A percentile compares a stretch with the other conserved stretches of the same genome.
Conservation (phyloP, 2,797 vertebrate genomes). For the Astyanax mexicanus region DNA sequence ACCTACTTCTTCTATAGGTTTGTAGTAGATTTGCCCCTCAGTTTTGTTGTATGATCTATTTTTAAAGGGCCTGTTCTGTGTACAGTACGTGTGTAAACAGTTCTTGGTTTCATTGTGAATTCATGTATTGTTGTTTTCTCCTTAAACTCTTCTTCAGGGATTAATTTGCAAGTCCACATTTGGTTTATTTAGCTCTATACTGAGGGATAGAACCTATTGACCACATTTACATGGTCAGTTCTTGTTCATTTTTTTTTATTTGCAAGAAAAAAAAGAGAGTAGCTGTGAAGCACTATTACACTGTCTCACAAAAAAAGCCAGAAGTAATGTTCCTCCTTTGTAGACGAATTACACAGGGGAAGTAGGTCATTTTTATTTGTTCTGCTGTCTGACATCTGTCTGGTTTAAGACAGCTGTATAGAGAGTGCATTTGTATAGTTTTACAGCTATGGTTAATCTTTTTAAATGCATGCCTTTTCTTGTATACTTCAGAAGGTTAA, state of each 20-base stretch:
- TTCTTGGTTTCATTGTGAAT: conserved; percentile 20
- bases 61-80: conserved; percentile 19
- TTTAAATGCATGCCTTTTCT: conserved; percentile 28
- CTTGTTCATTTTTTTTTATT: conserved; percentile 15
- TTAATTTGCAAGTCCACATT: conserved; percentile 5
- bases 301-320: conserved; percentile 14
- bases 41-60: conserved; percentile 19
- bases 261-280: not conserved
- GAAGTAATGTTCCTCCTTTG: conserved; percentile 12
- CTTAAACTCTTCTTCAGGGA: conserved; percentile 30
- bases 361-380: conserved; percentile 22
- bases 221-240: not conserved
- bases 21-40: conserved; percentile 28
- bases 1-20: not conserved
- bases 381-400: not conserved
- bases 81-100: conserved; percentile 4
- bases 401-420: not conserved
- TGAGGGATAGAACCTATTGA: conserved; percentile 13
- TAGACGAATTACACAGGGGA: conserved; percentile 11
- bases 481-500: conserved; percentile 21
- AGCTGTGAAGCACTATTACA: conserved; percentile 9
- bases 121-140: conserved; percentile 7
- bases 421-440: conserved; percentile 37
- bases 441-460: conserved; percentile 35
- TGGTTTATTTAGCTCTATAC: not conserved